phyloP scores from a whole-genome alignment of 2,113 vertebrate genomes.

The Oplegnathus fasciatus region DNA sequence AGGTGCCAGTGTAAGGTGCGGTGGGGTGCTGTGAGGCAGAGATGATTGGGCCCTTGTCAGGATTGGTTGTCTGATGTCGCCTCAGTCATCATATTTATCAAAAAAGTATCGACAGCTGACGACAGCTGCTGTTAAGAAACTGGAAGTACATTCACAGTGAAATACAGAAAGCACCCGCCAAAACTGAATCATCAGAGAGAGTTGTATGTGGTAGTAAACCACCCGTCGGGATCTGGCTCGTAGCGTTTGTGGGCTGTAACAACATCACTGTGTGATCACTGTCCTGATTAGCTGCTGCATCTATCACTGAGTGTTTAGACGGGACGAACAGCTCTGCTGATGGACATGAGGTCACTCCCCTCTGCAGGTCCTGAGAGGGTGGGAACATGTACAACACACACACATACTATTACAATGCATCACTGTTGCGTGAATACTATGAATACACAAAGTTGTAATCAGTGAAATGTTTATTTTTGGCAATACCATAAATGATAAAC shows the following conservation, averaged over 20 bases:
- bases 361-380: constrained; percentile 61
- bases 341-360: constrained; percentile 66
- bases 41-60: background rate
- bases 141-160: background rate
- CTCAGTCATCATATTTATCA: background rate
- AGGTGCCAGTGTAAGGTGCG: too few relatives aligned
- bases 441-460: constrained; percentile 41
- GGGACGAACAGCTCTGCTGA: constrained; percentile 59
- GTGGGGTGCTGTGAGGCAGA: background rate
- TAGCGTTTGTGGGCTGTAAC: constrained; percentile 32
- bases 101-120: too few relatives aligned
- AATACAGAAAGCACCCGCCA: background rate
- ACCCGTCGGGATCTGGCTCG: constrained; percentile 19
- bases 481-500: constrained; percentile 49
- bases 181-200: constrained; percentile 41
- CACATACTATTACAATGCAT: constrained; percentile 10
- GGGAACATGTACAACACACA: constrained; percentile 38
- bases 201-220: constrained; percentile 25
- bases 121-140: constrained; percentile 1
- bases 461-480: constrained; percentile 65
- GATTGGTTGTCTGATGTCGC: background rate
- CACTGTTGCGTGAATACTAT: constrained; percentile 7
- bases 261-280: constrained; percentile 51
- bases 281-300: constrained; percentile 78
- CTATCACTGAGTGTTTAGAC: constrained; percentile 79